Conservation (phyloP, 2,888 invertebrate genomes). For the Xanthorhoe spadicearia region DNA sequence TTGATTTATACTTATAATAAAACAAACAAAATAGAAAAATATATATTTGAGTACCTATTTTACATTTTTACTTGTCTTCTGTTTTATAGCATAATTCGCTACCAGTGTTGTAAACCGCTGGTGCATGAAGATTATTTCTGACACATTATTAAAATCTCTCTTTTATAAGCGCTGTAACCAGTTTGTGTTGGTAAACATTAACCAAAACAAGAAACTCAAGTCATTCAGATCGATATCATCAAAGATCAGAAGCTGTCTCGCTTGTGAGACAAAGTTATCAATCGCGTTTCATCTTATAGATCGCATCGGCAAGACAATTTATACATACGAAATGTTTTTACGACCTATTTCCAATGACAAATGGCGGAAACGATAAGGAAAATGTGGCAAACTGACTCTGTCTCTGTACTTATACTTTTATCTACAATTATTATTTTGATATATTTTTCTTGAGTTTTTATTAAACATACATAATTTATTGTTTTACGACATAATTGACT, state of each 20-base stretch:
- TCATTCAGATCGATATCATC: slow-evolving; percentile 33
- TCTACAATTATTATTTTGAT: too few relatives aligned
- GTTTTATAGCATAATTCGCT: too few relatives aligned
- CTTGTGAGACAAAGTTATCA: slow-evolving; percentile 29
- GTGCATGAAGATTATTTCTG: too few relatives aligned
- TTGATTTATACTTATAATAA: too few relatives aligned
- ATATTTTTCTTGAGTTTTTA: too few relatives aligned
- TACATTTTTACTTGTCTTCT: too few relatives aligned
- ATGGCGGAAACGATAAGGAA: background rate
- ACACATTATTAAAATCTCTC: too few relatives aligned
- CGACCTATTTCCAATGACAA: background rate
- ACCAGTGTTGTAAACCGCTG: too few relatives aligned
- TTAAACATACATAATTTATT: too few relatives aligned
- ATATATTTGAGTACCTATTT: too few relatives aligned
- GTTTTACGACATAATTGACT: too few relatives aligned
- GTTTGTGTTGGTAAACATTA: background rate
- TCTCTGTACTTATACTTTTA: background rate
- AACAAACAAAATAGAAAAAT: too few relatives aligned
- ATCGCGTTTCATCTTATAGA: slow-evolving; percentile 31
- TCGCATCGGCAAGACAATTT: slow-evolving; percentile 6
- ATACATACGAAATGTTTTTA: slow-evolving; percentile 9
- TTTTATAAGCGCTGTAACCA: background rate
- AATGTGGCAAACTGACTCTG: background rate
- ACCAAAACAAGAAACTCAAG: slow-evolving; percentile 15
- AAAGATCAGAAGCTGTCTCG: slow-evolving; percentile 28